Percentiles rank a stretch among this genome's conserved stretches.
These are phyloP conservation scores for Chaetophractus vellerosus DNA, from an alignment of 2,797 vertebrate species.

Conservation along the genomic window DNA sequence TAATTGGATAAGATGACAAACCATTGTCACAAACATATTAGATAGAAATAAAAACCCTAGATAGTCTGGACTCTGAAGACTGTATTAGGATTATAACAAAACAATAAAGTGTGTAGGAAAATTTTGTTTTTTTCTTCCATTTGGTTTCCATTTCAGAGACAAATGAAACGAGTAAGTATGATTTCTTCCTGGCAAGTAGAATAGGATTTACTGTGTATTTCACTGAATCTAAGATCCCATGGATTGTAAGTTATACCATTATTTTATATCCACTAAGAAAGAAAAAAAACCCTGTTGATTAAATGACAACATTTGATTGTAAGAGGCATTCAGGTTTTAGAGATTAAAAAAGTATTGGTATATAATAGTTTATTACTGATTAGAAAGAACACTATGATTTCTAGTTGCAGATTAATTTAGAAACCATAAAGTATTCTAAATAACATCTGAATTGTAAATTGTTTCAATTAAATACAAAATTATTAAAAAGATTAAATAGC, in stretches of 20 bases:
- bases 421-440: neutral
- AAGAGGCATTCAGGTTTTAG: constrained; percentile 37
- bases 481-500: neutral
- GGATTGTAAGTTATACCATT: neutral
- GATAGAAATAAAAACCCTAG: neutral
- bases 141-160: constrained; percentile 11
- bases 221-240: neutral
- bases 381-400: neutral
- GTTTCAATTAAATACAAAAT: neutral
- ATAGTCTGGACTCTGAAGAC: neutral
- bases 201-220: neutral
- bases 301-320: neutral
- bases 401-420: constrained; percentile 37
- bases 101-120: neutral
- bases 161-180: neutral
- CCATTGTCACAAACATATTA: neutral
- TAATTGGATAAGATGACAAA: neutral
- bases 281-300: neutral
- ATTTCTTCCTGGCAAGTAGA: neutral
- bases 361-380: neutral
- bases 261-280: neutral
- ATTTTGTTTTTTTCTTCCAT: neutral
- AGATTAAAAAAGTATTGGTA: neutral
- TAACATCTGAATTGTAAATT: constrained; percentile 6
- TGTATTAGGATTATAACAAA: neutral